phyloP scores from a whole-genome alignment of 1,140 invertebrate genomes.

The Bactericera cockerelli region DNA sequence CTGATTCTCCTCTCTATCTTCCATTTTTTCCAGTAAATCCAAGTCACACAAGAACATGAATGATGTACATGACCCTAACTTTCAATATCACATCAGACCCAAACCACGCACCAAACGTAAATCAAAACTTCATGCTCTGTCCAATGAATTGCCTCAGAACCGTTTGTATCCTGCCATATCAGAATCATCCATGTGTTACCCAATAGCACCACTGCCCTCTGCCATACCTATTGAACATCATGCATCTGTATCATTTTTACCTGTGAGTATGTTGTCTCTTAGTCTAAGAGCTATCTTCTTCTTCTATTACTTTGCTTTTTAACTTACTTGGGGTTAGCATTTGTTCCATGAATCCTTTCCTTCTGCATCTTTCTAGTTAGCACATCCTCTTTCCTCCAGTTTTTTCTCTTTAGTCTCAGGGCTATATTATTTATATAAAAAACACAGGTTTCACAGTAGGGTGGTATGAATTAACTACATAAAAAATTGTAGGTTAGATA shows the following conservation, averaged over 20 bases:
- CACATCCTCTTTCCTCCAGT: too few species aligned
- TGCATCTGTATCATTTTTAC: conserved; percentile 5
- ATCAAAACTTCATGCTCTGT: background rate
- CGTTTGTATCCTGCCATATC: background rate
- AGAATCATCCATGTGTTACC: conserved; percentile 6
- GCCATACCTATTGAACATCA: conserved; percentile 1
- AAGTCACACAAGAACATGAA: background rate
- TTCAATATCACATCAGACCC: background rate
- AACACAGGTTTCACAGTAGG: too few species aligned
- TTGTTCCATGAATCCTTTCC: too few species aligned
- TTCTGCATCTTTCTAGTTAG: too few species aligned
- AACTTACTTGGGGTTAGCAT: too few species aligned
- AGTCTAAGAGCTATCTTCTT: too few species aligned
- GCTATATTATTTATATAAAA: too few species aligned
- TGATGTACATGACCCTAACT: background rate
- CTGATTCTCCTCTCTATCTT: too few species aligned
- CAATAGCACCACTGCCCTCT: background rate
- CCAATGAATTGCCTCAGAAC: background rate
- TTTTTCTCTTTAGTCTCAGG: too few species aligned
- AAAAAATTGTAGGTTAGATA: too few species aligned
- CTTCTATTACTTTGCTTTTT: too few species aligned
- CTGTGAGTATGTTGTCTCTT: conserved; percentile 4
- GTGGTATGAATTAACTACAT: too few species aligned
- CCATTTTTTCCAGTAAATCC: conserved; percentile 2
- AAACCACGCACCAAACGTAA: conserved; percentile 3